Base-by-base conservation (phyloP, 2,797 vertebrate species). In the Galaxias olidus region DNA sequence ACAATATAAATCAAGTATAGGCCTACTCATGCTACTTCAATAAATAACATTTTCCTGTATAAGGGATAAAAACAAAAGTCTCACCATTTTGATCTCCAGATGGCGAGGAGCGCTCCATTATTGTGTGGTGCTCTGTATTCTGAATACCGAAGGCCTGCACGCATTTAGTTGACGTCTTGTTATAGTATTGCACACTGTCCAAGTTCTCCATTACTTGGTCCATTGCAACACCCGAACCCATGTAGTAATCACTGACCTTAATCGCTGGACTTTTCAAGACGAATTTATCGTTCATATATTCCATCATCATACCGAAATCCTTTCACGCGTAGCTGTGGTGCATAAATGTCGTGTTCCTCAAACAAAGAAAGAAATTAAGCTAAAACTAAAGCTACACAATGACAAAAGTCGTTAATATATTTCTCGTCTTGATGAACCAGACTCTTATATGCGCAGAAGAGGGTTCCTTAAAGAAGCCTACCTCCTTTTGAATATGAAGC, bases 201-300 rank as follows among this genome's bases (percentile, higher is more conserved):
- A 98, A 88, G 54, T 93, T 94, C 88, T 98, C 96, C 94, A 98
- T 96, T 80, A 98, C 95, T 53, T 96, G 96, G 76, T 98, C 94
- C 89, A 95, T 85, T 53, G 93, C 83, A 77, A 87, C 89, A 76
- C 89, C 91, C 8, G 93, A 81, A 76, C 91, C 95, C 95, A 97
- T 90, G 90, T 98, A 99, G 85, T 95, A 98, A 79, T 98, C 96
- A 63, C 88, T 89, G 88, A 87, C 91, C 86, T 98, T 99, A 80
- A 92, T 90, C 59, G 89, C 79, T 74, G 91, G 93, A 74, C 84
- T 92, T 87, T 98, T 98, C 84, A 98, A 76, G 65, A 95, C 85
- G 73, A 98, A 98, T 86, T 99, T 99, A 67, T 99, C 96, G 75
- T 93, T 96, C 90, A 98, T 92, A 88, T 94, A 98, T 89, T 99